Conservation (phyloP, 2,113 vertebrate genomes). For the Dipodomys spectabilis region DNA sequence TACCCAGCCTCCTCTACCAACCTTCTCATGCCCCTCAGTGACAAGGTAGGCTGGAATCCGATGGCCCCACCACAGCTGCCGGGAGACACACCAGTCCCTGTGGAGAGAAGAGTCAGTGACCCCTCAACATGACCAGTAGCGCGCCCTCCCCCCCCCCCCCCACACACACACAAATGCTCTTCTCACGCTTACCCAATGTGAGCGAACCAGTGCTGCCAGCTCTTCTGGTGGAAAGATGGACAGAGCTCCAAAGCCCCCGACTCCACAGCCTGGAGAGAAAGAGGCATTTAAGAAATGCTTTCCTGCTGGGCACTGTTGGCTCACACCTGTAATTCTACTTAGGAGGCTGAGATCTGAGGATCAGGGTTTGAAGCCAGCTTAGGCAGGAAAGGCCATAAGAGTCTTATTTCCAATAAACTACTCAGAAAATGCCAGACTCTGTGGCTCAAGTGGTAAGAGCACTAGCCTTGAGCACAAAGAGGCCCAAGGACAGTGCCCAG, state of each 20-base stretch:
- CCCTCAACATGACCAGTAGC: rapidly evolving
- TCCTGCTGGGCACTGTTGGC: too few species aligned
- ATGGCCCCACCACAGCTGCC: conserved; percentile 97
- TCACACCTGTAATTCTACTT: too few species aligned
- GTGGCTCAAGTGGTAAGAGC: too few species aligned
- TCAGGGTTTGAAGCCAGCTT: too few species aligned
- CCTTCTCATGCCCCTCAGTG: background rate
- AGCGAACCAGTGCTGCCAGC: conserved; percentile 92
- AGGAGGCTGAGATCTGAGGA: too few species aligned
- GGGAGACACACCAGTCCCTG: conserved; percentile 95
- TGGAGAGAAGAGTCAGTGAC: background rate
- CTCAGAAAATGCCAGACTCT: too few species aligned
- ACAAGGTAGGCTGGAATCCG: conserved; percentile 89
- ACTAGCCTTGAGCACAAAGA: too few species aligned
- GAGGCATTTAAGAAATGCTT: too few species aligned
- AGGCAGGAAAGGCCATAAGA: too few species aligned
- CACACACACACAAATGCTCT: rapidly evolving
- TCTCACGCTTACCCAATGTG: conserved; percentile 86
- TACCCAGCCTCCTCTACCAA: background rate
- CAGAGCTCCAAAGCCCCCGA: conserved; percentile 87
- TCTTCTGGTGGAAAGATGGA: conserved; percentile 91
- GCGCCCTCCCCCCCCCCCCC: too few species aligned
- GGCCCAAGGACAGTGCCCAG: too few species aligned
- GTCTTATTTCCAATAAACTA: too few species aligned
- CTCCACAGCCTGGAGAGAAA: conserved; percentile 87